Evolutionary conservation across 2,113 vertebrate species (phyloP).

Genomic region (Elgaria multicarinata): DNA sequence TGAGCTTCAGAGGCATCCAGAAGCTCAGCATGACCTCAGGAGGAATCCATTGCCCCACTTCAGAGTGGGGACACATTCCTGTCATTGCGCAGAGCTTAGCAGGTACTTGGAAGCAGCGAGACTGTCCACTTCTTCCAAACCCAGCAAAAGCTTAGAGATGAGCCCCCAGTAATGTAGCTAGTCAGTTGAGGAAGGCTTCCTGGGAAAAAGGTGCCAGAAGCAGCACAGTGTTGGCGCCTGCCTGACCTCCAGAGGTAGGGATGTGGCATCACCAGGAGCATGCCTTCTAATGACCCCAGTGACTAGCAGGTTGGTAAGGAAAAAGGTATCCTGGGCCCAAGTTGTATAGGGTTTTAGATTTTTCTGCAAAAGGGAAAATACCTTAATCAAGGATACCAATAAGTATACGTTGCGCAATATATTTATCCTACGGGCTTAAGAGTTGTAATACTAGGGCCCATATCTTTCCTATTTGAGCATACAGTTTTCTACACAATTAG

Average conservation of each 20-base stretch:
- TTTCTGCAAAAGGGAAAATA: not conserved
- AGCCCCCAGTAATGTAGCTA: too few species aligned
- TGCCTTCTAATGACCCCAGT: too few species aligned
- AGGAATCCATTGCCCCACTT: not conserved
- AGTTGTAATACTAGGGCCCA: not conserved
- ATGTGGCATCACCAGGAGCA: too few species aligned
- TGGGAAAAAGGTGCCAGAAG: too few species aligned
- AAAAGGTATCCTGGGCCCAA: too few species aligned
- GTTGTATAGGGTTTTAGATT: too few species aligned
- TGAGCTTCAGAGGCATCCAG: not conserved
- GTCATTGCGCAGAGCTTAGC: not conserved
- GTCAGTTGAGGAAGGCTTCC: too few species aligned
- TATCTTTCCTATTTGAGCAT: not conserved
- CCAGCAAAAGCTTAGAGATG: not conserved
- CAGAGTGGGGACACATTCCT: not conserved
- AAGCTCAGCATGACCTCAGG: not conserved
- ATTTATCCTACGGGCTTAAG: not conserved
- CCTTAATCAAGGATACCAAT: not conserved
- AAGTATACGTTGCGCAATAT: not conserved
- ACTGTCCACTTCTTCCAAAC: not conserved
- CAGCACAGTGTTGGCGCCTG: too few species aligned
- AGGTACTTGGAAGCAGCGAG: not conserved
- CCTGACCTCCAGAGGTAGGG: too few species aligned
- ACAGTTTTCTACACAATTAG: not conserved
- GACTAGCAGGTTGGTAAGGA: too few species aligned